Evolutionary conservation across 2,888 invertebrate species (phyloP).

Genomic region (Melanostoma scalare): DNA sequence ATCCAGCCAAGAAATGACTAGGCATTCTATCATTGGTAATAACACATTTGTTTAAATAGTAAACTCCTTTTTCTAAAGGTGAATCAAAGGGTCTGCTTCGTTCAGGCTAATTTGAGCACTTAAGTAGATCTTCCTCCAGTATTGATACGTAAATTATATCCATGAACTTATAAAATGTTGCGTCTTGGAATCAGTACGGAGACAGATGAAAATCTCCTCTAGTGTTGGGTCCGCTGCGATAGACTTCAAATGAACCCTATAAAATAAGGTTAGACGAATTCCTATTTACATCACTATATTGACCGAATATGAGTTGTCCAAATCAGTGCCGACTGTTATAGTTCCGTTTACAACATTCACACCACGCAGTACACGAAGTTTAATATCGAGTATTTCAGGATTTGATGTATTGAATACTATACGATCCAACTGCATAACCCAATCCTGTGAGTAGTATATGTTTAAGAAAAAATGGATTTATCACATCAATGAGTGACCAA

Average conservation of each 20-base stretch:
- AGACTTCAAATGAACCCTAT: constrained; percentile 15
- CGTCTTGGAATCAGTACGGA: constrained; percentile 23
- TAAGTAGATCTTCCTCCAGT: constrained; percentile 18
- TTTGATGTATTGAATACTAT: constrained; percentile 29
- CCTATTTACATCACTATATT: background rate
- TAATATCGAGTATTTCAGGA: background rate
- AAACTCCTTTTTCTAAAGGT: constrained; percentile 5
- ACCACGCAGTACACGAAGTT: constrained; percentile 16
- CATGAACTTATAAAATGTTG: constrained; percentile 34
- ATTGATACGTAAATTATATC: constrained; percentile 19
- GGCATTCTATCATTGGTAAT: constrained; percentile 31
- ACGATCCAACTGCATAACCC: constrained; percentile 12
- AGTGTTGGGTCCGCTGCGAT: constrained; percentile 34
- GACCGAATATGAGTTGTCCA: constrained; percentile 18
- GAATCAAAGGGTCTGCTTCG: background rate
- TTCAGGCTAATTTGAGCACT: constrained; percentile 8
- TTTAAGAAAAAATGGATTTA: background rate
- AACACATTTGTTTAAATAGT: constrained; percentile 22
- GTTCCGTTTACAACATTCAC: constrained; percentile 33
- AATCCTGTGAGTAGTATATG: too few species aligned
- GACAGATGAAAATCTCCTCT: constrained; percentile 20
- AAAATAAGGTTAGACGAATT: background rate
- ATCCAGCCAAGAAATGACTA: constrained; percentile 31
- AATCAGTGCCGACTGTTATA: background rate
- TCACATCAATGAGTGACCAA: background rate